Percentiles rank a stretch among this genome's conserved stretches.
These are phyloP conservation scores for Cyclophora punctaria DNA, from an alignment of 2,888 invertebrate species.

Conservation along the genomic window DNA sequence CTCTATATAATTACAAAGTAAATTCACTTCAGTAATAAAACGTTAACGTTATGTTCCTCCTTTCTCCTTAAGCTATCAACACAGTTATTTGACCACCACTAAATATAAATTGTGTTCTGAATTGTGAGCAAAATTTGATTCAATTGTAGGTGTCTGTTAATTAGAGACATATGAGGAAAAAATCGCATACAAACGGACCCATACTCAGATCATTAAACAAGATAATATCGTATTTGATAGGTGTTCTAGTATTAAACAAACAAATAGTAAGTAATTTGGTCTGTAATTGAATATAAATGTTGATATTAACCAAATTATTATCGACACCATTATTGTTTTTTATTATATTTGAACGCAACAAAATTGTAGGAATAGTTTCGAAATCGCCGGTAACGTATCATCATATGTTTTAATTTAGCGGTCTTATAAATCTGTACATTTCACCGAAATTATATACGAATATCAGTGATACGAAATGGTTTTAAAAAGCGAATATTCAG, in stretches of 20 bases:
- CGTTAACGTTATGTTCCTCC: too few relatives aligned
- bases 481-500: constrained; percentile 37
- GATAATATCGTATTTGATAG: background rate
- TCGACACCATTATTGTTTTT: constrained; percentile 15
- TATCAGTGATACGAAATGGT: constrained; percentile 34
- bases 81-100: too few relatives aligned
- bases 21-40: too few relatives aligned
- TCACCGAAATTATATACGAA: constrained; percentile 32
- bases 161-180: background rate
- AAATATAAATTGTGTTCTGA: too few relatives aligned
- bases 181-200: background rate
- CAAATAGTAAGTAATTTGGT: constrained; percentile 11
- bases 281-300: constrained; percentile 17
- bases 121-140: too few relatives aligned
- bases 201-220: background rate
- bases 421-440: constrained; percentile 19
- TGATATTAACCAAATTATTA: constrained; percentile 15
- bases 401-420: constrained; percentile 20
- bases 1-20: too few relatives aligned
- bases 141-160: too few relatives aligned
- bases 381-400: constrained; percentile 18
- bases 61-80: too few relatives aligned
- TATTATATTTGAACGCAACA: constrained; percentile 10
- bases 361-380: constrained; percentile 12
- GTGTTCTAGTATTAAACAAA: constrained; percentile 5